Base-by-base conservation (phyloP, 1,140 invertebrate species). In the Listronotus bonariensis region DNA sequence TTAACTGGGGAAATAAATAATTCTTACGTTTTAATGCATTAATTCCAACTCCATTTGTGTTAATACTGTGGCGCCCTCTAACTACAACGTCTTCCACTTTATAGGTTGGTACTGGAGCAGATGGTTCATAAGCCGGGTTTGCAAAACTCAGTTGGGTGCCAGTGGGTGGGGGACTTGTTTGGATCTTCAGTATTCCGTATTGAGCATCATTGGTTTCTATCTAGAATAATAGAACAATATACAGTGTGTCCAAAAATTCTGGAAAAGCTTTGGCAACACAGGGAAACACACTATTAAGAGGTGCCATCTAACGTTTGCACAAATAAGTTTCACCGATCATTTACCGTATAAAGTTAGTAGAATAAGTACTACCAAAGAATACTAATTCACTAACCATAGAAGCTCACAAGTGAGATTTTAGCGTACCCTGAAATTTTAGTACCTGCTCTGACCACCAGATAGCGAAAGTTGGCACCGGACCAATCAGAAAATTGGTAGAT, bases 31-130 rank as follows among this genome's bases (percentile, higher is more conserved):
- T 85, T 59, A 90, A 80, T 36, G 85, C 82, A 65, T 84, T 80
- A 86, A 73, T 55, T 45, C 73, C 70, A 7, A 74, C 69, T 36
- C 69, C 58, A 54, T 18, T 63, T 8, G 65, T 68, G 53, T 65
- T 80, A 65, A 77, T 83, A 78, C 76, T 87, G 74, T 68, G 79
- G 64, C 82, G 85, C 65, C 82, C 82, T 77, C 83, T 85, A 8
- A 89, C 83, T 0, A 92, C 87, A 0, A 92, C 87, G 71, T 92
- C 91, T 74, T 92, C 89, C 6, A 93, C 92, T 78, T 92, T 92
- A 70, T 91, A 93, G 0, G 84, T 86, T 11, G 85, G 80, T 3
- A 85, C 84, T 0, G 87, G 84, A 2, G 84, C 85, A 3, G 82
- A 83, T 5, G 88, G 84, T 68, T 92, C 90, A 65, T 93, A 92